Evolutionary conservation across 1,140 invertebrate species (phyloP).

Genomic region (Tribolium castaneum): DNA sequence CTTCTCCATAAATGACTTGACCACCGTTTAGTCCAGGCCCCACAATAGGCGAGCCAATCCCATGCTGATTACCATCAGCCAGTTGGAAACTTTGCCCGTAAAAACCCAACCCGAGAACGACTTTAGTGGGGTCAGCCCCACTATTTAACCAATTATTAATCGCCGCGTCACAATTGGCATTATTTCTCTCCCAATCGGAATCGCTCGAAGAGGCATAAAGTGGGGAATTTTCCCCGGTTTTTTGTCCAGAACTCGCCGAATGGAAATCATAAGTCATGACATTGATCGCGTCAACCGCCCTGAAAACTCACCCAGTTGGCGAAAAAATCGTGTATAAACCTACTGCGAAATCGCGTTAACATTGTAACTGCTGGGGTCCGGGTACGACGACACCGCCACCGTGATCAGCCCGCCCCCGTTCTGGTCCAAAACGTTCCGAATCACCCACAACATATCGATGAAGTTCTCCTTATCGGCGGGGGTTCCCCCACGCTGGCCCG

Average conservation of each 20-base stretch:
- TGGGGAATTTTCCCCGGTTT: constrained; percentile 82
- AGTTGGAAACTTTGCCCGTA: constrained; percentile 76
- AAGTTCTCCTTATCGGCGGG: constrained; percentile 65
- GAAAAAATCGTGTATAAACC: constrained; percentile 62
- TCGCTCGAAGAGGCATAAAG: constrained; percentile 80
- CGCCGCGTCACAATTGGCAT: constrained; percentile 59
- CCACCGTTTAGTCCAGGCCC: constrained; percentile 65
- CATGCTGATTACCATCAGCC: constrained; percentile 63
- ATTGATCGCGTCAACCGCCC: constrained; percentile 80
- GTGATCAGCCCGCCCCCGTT: constrained; percentile 79
- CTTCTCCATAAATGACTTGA: background rate
- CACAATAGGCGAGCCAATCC: constrained; percentile 68
- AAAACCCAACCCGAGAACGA: constrained; percentile 74
- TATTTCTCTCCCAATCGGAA: constrained; percentile 66
- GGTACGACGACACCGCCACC: constrained; percentile 71
- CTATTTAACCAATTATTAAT: constrained; percentile 60
- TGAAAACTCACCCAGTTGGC: constrained; percentile 64
- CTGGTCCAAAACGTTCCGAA: constrained; percentile 75
- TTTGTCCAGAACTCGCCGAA: constrained; percentile 82
- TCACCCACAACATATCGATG: background rate
- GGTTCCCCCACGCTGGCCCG: constrained; percentile 65
- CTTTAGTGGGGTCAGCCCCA: constrained; percentile 68
- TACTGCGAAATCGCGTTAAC: constrained; percentile 90
- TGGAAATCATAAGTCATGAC: constrained; percentile 90
- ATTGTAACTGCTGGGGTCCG: constrained; percentile 76